Evolutionary conservation across 2,113 vertebrate species (phyloP), one percentile per base, ranked within the genome.

Genomic region (Cercocebus atys): DNA sequence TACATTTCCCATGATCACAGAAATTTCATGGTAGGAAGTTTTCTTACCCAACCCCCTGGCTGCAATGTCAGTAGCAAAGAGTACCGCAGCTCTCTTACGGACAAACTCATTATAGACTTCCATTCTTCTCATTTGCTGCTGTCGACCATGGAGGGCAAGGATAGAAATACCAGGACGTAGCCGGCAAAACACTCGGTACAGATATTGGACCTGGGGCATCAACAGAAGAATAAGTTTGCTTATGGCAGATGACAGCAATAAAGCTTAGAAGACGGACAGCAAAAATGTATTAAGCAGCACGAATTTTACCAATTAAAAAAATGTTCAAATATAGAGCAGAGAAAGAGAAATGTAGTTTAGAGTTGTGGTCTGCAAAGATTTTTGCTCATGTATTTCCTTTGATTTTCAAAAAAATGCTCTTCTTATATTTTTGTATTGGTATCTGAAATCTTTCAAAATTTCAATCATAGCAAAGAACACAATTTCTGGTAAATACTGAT

Each of bases 101-200:
- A 99, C 96, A 97, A 99, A 99, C n/a, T 99, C 99, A 0, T 99
- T 99, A 98, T 99, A 99, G 82, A 99, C 99, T 98, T 99, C 99
- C 99, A 99, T 99, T 82, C 99, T 99, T 98, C 99, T 99, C 99
- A 99, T 99, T 98, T 99, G 99, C 59, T 99, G 99, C 98, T 99
- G 99, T 93, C 99, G 99, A 30, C 99, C 99, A 17, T 99, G 99
- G 80, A 99, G 98, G 0, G 99, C 99, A 96, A 99, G 98, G 5
- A 99, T 81, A 2, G 99, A 99, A 90, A 99, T 98, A 40, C 99
- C 99, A 2, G 99, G 99, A 16, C 99, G 98, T 9, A 99, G 99
- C 13, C 99, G 99, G 84, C 99, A 99, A 98, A 99, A 99, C 25
- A 98, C 98, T 25, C 99, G 98, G 97, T 99, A 99, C 1, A 99